Conservation (phyloP, 1,140 invertebrate genomes). For the Schlechtendalia chinensis region DNA sequence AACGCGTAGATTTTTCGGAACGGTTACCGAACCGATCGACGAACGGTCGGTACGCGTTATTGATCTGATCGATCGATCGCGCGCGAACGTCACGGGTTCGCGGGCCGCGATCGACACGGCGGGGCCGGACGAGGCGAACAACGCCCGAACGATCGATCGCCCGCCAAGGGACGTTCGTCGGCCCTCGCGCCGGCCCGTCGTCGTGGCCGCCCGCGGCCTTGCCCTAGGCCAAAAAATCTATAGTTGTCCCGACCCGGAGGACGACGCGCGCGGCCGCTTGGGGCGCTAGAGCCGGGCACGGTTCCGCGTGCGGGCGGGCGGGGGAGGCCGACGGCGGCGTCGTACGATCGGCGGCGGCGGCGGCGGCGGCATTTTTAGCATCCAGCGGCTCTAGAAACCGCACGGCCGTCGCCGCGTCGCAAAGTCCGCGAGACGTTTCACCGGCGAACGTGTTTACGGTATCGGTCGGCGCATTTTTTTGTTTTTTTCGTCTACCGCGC, state of each 20-base stretch:
- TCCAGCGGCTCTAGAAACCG: constrained; percentile 36
- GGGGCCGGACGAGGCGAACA: too few relatives aligned
- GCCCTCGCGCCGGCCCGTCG: too few relatives aligned
- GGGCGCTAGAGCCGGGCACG: constrained; percentile 1
- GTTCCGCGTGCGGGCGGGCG: constrained; percentile 13
- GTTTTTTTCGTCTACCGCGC: neutral
- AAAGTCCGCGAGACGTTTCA: neutral
- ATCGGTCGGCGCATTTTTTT: too few relatives aligned
- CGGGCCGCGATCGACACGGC: too few relatives aligned
- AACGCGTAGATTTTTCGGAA: too few relatives aligned
- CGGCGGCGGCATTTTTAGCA: constrained; percentile 40
- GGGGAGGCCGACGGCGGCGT: neutral
- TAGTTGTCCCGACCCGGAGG: constrained; percentile 28
- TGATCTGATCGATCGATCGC: too few relatives aligned
- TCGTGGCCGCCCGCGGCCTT: constrained; percentile 14
- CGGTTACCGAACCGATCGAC: too few relatives aligned
- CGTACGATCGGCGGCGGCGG: neutral
- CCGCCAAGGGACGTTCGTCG: too few relatives aligned
- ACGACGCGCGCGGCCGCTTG: constrained; percentile 7
- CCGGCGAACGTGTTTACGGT: too few relatives aligned
- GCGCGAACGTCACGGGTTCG: too few relatives aligned
- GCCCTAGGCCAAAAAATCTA: constrained; percentile 49
- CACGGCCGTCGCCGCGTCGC: constrained; percentile 38
- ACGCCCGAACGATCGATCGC: too few relatives aligned
- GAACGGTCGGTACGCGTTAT: too few relatives aligned